phyloP scores from a whole-genome alignment of 2,113 vertebrate genomes.

The Xiphias gladius region DNA sequence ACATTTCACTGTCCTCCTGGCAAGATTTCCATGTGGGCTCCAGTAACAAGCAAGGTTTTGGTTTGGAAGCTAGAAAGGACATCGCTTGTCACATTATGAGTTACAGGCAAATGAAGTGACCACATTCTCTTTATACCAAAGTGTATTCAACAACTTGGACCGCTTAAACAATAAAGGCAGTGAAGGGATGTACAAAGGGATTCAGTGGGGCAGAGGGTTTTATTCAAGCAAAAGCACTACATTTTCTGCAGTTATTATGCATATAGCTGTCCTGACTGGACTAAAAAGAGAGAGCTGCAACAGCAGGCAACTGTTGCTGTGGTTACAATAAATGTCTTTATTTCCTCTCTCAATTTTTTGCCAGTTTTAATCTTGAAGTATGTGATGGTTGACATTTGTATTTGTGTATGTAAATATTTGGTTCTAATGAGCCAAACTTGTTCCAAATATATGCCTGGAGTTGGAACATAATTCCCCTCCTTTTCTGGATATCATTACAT shows the following conservation, averaged over 20 bases:
- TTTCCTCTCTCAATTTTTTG: background rate
- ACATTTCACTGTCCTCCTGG: conserved; percentile 44
- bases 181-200: background rate
- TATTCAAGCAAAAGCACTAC: background rate
- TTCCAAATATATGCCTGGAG: background rate
- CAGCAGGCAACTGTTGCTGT: conserved; percentile 22
- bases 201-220: background rate
- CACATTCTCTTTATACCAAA: conserved; percentile 9
- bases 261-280: background rate
- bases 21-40: conserved; percentile 14
- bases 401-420: background rate
- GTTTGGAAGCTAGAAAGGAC: conserved; percentile 31
- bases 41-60: conserved; percentile 21
- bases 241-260: background rate
- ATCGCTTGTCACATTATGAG: conserved; percentile 52
- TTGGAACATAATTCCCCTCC: no score
- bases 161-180: background rate
- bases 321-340: conserved; percentile 19
- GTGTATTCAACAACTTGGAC: conserved; percentile 23
- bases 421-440: background rate
- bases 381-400: background rate
- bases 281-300: background rate
- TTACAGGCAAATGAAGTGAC: conserved; percentile 40
- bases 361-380: background rate
- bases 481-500: background rate